Percentiles rank a stretch among this genome's conserved stretches.
phyloP scores from a whole-genome alignment of 2,888 invertebrate species.

The Boloria euphrosyne region DNA sequence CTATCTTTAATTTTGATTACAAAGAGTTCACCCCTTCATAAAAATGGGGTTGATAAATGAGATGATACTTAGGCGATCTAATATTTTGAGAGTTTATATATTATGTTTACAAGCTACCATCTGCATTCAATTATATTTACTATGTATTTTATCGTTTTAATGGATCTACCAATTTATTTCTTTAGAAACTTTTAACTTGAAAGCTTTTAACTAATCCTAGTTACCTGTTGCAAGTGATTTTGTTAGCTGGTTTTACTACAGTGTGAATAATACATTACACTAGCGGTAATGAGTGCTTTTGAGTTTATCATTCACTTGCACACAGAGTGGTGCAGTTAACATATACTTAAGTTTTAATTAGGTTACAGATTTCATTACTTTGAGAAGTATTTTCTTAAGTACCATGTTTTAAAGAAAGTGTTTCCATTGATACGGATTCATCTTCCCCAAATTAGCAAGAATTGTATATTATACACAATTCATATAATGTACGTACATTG shows the following conservation, averaged over 20 bases:
- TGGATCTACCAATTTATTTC: too few species aligned
- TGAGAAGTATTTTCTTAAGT: conserved; percentile 9
- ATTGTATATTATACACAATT: too few species aligned
- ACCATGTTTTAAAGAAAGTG: too few species aligned
- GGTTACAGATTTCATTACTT: not conserved
- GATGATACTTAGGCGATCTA: too few species aligned
- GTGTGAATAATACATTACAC: conserved; percentile 23
- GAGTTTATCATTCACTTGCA: conserved; percentile 25
- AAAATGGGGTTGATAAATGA: too few species aligned
- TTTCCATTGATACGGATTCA: not conserved
- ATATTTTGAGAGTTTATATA: too few species aligned
- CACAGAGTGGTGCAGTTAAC: conserved; percentile 18
- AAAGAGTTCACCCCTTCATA: too few species aligned
- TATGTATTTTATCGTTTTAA: too few species aligned
- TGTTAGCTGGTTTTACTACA: conserved; percentile 18
- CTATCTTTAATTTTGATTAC: too few species aligned
- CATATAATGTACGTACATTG: too few species aligned
- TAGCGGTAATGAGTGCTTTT: conserved; percentile 26
- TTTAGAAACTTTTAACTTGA: not conserved
- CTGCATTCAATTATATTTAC: not conserved
- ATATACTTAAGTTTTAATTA: conserved; percentile 16
- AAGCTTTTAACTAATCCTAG: conserved; percentile 1
- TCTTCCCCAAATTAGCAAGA: too few species aligned
- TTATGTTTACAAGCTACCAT: not conserved
- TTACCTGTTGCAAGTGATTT: conserved; percentile 23